These are phyloP conservation scores for Marisa cornuarietis DNA, from an alignment of 1,140 invertebrate species.

Conservation along the genomic window DNA sequence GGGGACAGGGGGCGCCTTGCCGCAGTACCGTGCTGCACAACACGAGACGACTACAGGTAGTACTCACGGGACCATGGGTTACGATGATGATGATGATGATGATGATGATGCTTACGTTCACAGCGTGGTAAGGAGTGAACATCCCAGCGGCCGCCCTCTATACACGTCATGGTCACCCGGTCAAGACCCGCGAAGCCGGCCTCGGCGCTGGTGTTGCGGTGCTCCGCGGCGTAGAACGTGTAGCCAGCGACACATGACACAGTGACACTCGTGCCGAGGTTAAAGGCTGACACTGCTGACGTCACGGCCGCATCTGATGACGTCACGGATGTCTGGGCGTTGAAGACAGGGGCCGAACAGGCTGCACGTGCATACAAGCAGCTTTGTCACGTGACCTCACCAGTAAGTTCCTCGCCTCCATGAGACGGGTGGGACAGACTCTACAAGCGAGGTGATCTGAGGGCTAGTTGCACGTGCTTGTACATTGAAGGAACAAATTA, in stretches of 20 bases:
- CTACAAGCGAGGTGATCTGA: too few relatives aligned
- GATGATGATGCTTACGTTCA: constrained; percentile 25
- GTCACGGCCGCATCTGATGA: background rate
- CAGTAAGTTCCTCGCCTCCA: too few relatives aligned
- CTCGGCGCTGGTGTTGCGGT: constrained; percentile 1
- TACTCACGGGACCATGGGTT: background rate
- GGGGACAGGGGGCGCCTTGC: constrained; percentile 16
- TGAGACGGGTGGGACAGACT: too few relatives aligned
- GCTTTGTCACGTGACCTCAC: too few relatives aligned
- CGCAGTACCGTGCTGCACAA: constrained; percentile 32
- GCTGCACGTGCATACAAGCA: constrained; percentile 9
- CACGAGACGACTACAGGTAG: background rate
- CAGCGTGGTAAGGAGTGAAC: constrained; percentile 28
- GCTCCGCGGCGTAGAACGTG: constrained; percentile 14
- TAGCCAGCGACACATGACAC: constrained; percentile 12
- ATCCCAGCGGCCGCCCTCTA: constrained; percentile 33
- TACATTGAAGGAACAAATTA: too few relatives aligned
- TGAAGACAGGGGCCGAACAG: constrained; percentile 29
- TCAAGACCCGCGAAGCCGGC: background rate
- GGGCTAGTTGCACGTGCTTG: too few relatives aligned
- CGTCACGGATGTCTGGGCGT: constrained; percentile 18
- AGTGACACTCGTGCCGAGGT: constrained; percentile 12
- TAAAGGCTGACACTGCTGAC: constrained; percentile 5
- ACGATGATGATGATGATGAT: background rate
- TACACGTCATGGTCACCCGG: constrained; percentile 23